Base-by-base conservation (phyloP, 1,140 invertebrate species). In the Drosophila arawakana region DNA sequence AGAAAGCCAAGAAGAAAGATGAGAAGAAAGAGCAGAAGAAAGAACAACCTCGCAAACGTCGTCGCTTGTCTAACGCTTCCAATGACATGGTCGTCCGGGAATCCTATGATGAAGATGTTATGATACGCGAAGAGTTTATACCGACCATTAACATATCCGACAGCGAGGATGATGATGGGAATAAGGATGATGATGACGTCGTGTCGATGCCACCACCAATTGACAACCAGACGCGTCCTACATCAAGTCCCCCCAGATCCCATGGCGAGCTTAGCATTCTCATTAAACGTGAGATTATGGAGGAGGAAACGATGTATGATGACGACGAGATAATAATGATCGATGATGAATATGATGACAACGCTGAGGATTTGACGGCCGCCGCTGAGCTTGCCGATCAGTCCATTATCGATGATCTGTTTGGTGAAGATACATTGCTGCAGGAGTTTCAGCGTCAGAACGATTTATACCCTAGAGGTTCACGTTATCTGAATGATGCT, bases 271-370 rank as follows among this genome's bases (percentile, higher is more conserved):
- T 84, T 2, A 81, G 75, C 0, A 62, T 61, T 1, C 54, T 57
- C 7, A 91, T 92, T 7, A 92, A 92, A 47, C 69, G 83, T 0
- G 88, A 92, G 60, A 80, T 93, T 5, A 60, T 92, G 59, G 78
- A 80, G 55, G 92, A 93, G 6, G 83, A 88, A 58, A 73, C 41
- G 21, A 15, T 49, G 7, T 91, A 39, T 0, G 30, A 6, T 9
- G 81, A 92, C 7, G 80, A 84, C n/a, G 81, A 92, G 1, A 92
- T 91, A n/a, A 25, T 84, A 0, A 65, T 91, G 11, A 90, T 91
- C 10, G 91, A 93, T 54, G 84, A 90, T 62, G 91, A 92, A 4
- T 92, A 73, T 57, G 71, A 92, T 46, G 92, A 92, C n/a, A 7
- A 7, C 2, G 49, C 15, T 4, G 35, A 13, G 15, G 62, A 47